phyloP scores from a whole-genome alignment of 2,113 vertebrate species.

The Blennius ocellaris region DNA sequence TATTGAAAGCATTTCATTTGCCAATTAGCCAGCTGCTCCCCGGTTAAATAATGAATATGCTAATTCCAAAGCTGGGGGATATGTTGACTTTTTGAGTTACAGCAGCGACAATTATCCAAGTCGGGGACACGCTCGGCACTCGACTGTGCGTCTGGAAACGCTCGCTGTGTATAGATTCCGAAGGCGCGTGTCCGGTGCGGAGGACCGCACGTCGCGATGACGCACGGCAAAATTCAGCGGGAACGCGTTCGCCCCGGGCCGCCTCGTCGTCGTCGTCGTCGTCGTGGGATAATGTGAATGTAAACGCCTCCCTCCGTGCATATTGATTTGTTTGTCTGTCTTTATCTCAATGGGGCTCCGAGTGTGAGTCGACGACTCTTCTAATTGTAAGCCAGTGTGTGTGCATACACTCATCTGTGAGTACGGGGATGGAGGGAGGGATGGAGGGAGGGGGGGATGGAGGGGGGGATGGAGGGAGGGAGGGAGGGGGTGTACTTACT shows the following conservation, averaged over 20 bases:
- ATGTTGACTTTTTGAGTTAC: conserved; percentile 73
- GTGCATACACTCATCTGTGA: conserved; percentile 38
- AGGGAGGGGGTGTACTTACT: conserved; percentile 2
- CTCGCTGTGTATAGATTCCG: conserved; percentile 9
- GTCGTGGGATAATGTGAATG: not conserved
- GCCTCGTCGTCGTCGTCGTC: not conserved
- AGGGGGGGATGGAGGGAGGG: too few species aligned
- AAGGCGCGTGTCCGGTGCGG: not conserved
- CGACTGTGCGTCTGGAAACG: conserved; percentile 12
- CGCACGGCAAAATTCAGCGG: too few species aligned
- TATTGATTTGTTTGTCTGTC: conserved; percentile 63
- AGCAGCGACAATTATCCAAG: conserved; percentile 67
- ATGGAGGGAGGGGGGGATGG: not conserved
- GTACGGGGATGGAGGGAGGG: too few species aligned
- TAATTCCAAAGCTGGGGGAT: conserved; percentile 77
- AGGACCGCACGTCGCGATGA: not conserved
- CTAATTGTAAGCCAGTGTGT: conserved; percentile 64
- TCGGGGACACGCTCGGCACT: conserved; percentile 45
- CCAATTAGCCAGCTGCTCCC: conserved; percentile 80
- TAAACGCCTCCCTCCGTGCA: conserved; percentile 29
- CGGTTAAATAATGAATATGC: conserved; percentile 79
- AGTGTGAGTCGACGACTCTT: conserved; percentile 52
- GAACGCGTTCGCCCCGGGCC: not conserved
- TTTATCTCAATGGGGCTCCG: conserved; percentile 54
- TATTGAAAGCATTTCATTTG: conserved; percentile 77